phyloP scores from a whole-genome alignment of 1,140 invertebrate genomes.

The Megalonaias nervosa region DNA sequence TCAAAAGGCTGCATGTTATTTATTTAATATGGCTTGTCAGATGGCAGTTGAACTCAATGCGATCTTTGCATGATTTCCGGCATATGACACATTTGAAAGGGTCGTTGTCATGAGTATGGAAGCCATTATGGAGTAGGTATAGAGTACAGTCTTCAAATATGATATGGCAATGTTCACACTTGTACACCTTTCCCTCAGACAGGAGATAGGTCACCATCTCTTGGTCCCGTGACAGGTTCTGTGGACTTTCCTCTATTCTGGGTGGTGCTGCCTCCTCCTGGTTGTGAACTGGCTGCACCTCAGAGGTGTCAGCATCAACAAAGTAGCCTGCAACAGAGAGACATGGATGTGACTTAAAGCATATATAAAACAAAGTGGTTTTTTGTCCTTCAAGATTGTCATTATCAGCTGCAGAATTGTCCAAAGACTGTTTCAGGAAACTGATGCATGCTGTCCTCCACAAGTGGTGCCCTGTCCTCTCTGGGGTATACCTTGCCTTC shows the following conservation, averaged over 20 bases:
- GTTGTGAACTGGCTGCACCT: conserved; percentile 34
- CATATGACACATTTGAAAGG: conserved; percentile 67
- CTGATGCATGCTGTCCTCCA: too few relatives aligned
- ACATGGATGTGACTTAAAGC: too few relatives aligned
- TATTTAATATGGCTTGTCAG: conserved; percentile 66
- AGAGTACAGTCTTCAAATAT: conserved; percentile 66
- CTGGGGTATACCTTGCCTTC: too few relatives aligned
- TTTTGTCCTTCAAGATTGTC: too few relatives aligned
- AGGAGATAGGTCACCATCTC: conserved; percentile 55
- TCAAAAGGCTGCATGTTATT: neutral
- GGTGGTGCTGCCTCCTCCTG: conserved; percentile 39
- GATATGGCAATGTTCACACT: conserved; percentile 66
- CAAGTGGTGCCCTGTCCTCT: too few relatives aligned
- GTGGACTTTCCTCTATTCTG: conserved; percentile 20
- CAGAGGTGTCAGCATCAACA: conserved; percentile 37
- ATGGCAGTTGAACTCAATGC: conserved; percentile 68
- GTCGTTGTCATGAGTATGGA: conserved; percentile 63
- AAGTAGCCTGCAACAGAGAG: neutral
- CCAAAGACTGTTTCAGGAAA: too few relatives aligned
- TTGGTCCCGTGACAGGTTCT: conserved; percentile 42
- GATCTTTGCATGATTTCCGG: conserved; percentile 55
- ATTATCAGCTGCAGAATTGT: too few relatives aligned
- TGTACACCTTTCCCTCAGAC: conserved; percentile 59
- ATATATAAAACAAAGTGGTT: too few relatives aligned
- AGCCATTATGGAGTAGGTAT: conserved; percentile 66